Evolutionary conservation across 1,140 invertebrate species (phyloP), one percentile per base, ranked within the genome.

Genomic region (Drosophila murphyi): DNA sequence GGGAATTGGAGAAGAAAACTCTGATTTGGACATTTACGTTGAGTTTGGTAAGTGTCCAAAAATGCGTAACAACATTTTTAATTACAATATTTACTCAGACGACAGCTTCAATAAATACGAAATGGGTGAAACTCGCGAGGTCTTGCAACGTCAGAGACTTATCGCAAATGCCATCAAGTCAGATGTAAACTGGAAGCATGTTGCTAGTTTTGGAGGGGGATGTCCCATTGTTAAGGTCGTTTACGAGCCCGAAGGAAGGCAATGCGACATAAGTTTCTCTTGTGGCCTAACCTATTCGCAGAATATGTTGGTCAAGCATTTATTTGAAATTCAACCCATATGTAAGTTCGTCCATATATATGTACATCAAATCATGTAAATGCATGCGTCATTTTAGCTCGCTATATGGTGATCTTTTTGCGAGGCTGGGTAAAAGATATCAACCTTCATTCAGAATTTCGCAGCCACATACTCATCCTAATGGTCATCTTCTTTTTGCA

Each of bases 401-500:
- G 78, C n/a, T 80, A 80, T 47, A 80, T 80, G 78, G 67, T 72
- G 1, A 61, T 76, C 37, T 80, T 47, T 51, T 55, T 80, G 32
- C 35, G 67, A 7, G 48, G 8, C 5, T 80, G 77, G 78, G 31
- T 43, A 8, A 3, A 39, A 7, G 10, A 20, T 5, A 31, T 39
- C 20, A 0, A 8, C 0, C 20, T 59, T 0, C 4, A 28, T 0
- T 3, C 0, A 0, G 2, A 2, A 3, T 80, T 80, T 41, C 78
- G 72, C 6, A 67, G 55, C 7, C 54, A 80, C 29, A 28, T 80
- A 29, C 28, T 80, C 0, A 48, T 54, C 0, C 10, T 72, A 2
- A 59, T 80, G 77, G 67, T 80, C 2, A 80, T 80, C n/a, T 80
- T 52, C 31, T 37, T 63, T 12, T 43, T 80, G 8, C 78, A 80